Evolutionary conservation across 1,140 invertebrate genomes (phyloP).

Genomic region (Carposina sasakii): DNA sequence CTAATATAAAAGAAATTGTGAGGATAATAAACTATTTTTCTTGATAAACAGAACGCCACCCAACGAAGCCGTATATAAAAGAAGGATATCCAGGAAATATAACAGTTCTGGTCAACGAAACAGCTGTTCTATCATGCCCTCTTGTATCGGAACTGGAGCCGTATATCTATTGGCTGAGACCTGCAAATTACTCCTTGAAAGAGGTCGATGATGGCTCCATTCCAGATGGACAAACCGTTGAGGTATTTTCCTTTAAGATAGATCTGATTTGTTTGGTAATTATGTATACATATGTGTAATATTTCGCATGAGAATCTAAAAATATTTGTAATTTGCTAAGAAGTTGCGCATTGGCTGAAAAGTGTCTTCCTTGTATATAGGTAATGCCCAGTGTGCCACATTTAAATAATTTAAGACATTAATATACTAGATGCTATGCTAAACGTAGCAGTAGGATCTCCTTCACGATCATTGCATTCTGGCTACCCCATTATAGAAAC

Average conservation of each 20-base stretch:
- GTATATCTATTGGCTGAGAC: constrained; percentile 81
- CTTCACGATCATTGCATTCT: no score
- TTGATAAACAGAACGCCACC: constrained; percentile 77
- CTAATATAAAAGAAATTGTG: no score
- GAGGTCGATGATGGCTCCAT: constrained; percentile 64
- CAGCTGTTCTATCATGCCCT: constrained; percentile 82
- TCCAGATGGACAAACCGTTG: constrained; percentile 72
- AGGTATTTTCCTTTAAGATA: no score
- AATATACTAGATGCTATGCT: no score
- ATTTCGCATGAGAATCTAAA: no score
- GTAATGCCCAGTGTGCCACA: background rate
- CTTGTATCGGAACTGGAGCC: constrained; percentile 83
- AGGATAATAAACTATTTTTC: background rate
- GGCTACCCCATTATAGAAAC: no score
- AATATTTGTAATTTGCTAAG: no score
- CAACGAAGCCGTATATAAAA: constrained; percentile 85
- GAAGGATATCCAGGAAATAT: constrained; percentile 85
- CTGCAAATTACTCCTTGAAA: constrained; percentile 49
- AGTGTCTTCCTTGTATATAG: constrained; percentile 6
- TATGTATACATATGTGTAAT: no score
- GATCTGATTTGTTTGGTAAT: no score
- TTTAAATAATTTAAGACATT: no score
- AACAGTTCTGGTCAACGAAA: constrained; percentile 81
- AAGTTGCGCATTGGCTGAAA: no score
- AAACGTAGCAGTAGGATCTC: no score